Percentiles rank a stretch among this genome's conserved stretches.
Conservation (phyloP, 2,797 vertebrate species). For the Discoglossus pictus region DNA sequence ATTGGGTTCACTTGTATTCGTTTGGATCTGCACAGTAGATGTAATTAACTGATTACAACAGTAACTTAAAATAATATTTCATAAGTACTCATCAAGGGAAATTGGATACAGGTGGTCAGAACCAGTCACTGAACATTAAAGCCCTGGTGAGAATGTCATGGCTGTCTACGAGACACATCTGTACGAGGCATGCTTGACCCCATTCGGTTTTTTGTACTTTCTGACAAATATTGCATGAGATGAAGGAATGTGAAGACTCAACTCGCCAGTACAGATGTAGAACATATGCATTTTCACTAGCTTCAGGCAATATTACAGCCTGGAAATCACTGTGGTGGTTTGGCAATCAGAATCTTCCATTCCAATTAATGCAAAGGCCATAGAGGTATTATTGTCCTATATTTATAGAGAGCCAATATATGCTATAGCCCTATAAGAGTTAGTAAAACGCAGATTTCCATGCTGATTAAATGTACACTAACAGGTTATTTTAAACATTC, state of each 20-base stretch:
- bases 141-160: conserved; percentile 53
- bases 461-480: no score
- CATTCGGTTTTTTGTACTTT: conserved; percentile 58
- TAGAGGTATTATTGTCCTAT: conserved; percentile 20
- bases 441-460: no score
- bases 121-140: conserved; percentile 48
- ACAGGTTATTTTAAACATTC: no score
- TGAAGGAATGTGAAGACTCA: conserved; percentile 64
- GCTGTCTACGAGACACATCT: conserved; percentile 61
- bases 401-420: no score
- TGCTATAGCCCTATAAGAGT: no score
- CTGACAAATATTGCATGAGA: conserved; percentile 64
- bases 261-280: conserved; percentile 62
- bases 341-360: conserved; percentile 56
- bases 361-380: conserved; percentile 46
- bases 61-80: conserved; percentile 29
- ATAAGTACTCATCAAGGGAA: conserved; percentile 57
- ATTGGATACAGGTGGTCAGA: conserved; percentile 53
- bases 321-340: conserved; percentile 61
- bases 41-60: conserved; percentile 54
- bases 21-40: conserved; percentile 39
- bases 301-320: conserved; percentile 61
- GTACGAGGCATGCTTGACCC: conserved; percentile 58
- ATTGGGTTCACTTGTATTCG: conserved; percentile 3
- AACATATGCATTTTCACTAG: conserved; percentile 64